phyloP scores from a whole-genome alignment of 1,140 invertebrate species.

The Pogonus chalceus region DNA sequence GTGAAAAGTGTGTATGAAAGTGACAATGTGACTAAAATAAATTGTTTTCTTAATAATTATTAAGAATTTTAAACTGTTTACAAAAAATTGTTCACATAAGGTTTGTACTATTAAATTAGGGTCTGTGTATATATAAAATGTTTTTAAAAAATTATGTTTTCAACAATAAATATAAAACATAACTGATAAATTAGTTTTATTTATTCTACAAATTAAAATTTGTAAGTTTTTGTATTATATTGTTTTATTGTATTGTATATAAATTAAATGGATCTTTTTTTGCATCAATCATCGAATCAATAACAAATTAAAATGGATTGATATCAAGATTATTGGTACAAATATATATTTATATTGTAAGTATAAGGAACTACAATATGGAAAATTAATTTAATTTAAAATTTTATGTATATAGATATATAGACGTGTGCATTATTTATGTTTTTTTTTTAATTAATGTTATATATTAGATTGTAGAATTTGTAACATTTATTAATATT shows the following conservation, averaged over 20 bases:
- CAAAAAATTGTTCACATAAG: background rate
- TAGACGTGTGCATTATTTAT: too few species aligned
- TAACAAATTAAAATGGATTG: background rate
- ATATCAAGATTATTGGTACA: background rate
- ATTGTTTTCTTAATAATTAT: background rate
- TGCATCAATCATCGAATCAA: background rate
- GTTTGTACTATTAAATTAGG: background rate
- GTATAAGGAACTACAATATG: too few species aligned
- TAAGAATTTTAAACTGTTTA: background rate
- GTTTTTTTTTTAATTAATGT: too few species aligned
- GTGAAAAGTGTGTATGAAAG: conserved; percentile 3
- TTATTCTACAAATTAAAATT: too few species aligned
- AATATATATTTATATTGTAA: background rate
- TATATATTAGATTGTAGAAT: too few species aligned
- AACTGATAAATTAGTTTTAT: background rate
- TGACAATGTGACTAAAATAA: background rate
- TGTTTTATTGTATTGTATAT: too few species aligned
- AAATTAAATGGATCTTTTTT: background rate
- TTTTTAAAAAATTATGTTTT: background rate
- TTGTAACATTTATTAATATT: too few species aligned
- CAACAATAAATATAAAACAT: background rate
- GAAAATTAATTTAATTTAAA: too few species aligned
- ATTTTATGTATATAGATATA: too few species aligned
- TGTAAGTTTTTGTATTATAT: too few species aligned
- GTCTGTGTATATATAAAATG: background rate